Evolutionary conservation across 2,888 invertebrate species (phyloP).

Genomic region (Lepidochrysops patricia): DNA sequence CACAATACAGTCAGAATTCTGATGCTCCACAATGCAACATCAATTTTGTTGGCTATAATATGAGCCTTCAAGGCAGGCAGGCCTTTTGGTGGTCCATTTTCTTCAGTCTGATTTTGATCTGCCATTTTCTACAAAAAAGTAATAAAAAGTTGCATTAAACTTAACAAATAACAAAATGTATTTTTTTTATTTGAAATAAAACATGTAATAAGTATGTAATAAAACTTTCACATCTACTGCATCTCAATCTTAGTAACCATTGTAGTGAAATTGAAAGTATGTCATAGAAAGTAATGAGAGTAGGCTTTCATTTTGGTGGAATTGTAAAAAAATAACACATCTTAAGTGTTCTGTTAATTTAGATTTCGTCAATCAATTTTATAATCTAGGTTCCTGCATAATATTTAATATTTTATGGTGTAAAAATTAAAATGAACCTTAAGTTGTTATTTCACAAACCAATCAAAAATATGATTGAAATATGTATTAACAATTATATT

Average conservation of each 20-base stretch:
- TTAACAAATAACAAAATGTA: not conserved
- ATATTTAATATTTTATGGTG: too few relatives aligned
- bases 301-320: conserved; percentile 22
- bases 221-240: conserved; percentile 8
- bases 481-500: too few relatives aligned
- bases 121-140: conserved; percentile 44
- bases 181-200: not conserved
- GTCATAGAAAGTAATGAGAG: conserved; percentile 21
- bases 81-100: conserved; percentile 69
- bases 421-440: too few relatives aligned
- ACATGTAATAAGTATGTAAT: not conserved
- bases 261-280: conserved; percentile 16
- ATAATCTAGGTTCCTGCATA: too few relatives aligned
- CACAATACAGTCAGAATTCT: conserved; percentile 89
- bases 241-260: conserved; percentile 14
- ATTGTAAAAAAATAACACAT: not conserved
- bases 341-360: not conserved
- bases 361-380: too few relatives aligned
- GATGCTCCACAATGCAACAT: conserved; percentile 90
- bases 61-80: conserved; percentile 81
- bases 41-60: conserved; percentile 87
- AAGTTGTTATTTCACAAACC: too few relatives aligned
- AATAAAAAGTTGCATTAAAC: not conserved
- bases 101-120: conserved; percentile 51
- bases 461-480: too few relatives aligned